phyloP scores from a whole-genome alignment of 37 sponge, comb jelly and placozoan genomes.

The Dysidea cf. avara region DNA sequence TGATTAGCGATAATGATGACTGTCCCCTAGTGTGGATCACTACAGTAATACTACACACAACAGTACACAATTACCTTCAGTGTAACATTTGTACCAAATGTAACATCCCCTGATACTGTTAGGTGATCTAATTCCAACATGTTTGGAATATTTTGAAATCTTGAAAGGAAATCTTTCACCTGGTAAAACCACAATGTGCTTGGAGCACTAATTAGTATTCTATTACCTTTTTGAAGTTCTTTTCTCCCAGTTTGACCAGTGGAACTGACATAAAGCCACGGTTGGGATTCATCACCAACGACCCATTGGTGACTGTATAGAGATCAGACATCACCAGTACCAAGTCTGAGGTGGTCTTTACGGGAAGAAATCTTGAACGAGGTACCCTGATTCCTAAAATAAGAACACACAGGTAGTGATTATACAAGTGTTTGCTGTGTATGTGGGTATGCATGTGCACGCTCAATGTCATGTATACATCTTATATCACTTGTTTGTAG shows the following conservation, averaged over 20 bases:
- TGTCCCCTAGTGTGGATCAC: conserved; percentile 70
- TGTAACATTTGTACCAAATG: conserved; percentile 85
- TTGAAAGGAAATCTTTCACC: conserved; percentile 80
- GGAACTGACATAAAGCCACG: conserved; percentile 80
- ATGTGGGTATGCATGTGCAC: no score
- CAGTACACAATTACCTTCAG: conserved; percentile 47
- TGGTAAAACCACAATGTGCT: conserved; percentile 3
- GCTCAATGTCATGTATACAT: not conserved
- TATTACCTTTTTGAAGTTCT: conserved; percentile 75
- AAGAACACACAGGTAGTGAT: not conserved
- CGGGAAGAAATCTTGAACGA: conserved; percentile 89
- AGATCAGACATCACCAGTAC: conserved; percentile 92
- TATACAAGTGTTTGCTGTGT: no score
- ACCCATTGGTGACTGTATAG: conserved; percentile 74
- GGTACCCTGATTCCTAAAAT: conserved; percentile 91
- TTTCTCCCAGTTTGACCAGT: conserved; percentile 90
- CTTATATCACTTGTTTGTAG: not conserved
- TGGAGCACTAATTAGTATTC: not conserved
- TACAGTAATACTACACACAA: conserved; percentile 3
- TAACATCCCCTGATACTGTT: conserved; percentile 95
- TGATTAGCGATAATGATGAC: conserved; percentile 98
- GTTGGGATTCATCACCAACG: conserved; percentile 67
- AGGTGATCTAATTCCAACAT: conserved; percentile 94
- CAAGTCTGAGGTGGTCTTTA: conserved; percentile 93
- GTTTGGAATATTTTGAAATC: conserved; percentile 92